Percentiles rank a stretch among this genome's conserved stretches.
Evolutionary conservation across 2,888 invertebrate genomes (phyloP).

Genomic region (Leptopterna dolabrata): DNA sequence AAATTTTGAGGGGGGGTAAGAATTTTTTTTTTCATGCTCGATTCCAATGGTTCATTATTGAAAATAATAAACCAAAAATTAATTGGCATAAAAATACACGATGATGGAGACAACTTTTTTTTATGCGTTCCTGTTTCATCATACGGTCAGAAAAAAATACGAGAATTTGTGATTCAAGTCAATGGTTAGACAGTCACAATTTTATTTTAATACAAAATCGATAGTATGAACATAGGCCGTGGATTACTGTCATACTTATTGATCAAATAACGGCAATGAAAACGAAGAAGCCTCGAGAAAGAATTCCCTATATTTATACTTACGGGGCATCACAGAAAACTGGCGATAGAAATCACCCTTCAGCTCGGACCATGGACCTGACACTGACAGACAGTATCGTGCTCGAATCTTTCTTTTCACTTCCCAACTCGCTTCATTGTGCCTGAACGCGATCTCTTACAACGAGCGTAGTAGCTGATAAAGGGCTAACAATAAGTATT

Average conservation of each 20-base stretch:
- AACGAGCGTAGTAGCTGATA: slow-evolving; percentile 19
- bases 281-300: not conserved
- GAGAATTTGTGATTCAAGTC: too few species aligned
- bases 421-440: slow-evolving; percentile 34
- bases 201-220: too few species aligned
- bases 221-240: too few species aligned
- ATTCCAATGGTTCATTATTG: too few species aligned
- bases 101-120: too few species aligned
- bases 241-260: not conserved
- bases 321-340: not conserved
- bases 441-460: slow-evolving; percentile 40
- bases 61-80: too few species aligned
- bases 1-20: too few species aligned
- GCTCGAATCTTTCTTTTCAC: slow-evolving; percentile 37
- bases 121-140: too few species aligned
- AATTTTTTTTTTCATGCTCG: too few species aligned
- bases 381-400: slow-evolving; percentile 40
- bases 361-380: slow-evolving; percentile 24
- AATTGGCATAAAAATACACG: too few species aligned
- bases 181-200: too few species aligned
- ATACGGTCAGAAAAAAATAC: too few species aligned
- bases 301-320: slow-evolving; percentile 30
- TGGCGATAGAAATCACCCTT: slow-evolving; percentile 40
- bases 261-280: not conserved
- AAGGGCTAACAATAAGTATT: slow-evolving; percentile 38